Evolutionary conservation across 2,888 invertebrate species (phyloP), one percentile per base, ranked within the genome.

Genomic region (Idaea dimidiata): DNA sequence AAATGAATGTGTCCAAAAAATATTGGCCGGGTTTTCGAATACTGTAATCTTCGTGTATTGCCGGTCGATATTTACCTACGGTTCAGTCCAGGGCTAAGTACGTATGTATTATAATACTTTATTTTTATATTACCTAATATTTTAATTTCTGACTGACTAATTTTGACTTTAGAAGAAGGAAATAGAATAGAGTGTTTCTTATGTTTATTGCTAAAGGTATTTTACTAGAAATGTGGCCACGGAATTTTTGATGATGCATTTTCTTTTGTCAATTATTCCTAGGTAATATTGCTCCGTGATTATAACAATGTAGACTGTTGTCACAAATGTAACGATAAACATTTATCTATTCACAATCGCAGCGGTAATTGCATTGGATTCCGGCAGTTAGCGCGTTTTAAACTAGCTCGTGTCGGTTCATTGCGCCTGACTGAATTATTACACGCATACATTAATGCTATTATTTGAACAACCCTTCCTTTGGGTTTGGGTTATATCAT

Each of bases 331-430:
- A 43, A 43, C 43, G 43, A 43, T 43, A 43, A 43, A 43, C 10
- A 43, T 43, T 43, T 43, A 43, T 43, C 43, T 43, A 43, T 43
- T 43, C 43, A 43, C 43, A 43, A 43, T 43, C 43, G 43, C 43
- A 43, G 43, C 10, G 43, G 43, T 43, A 43, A 43, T 43, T 43
- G 43, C 43, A 43, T 14, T 43, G 43, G 43, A 43, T 43, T 43
- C 43, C 43, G 43, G 43, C 65, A 74, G 66, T 81, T 80, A 82
- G 76, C 72, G 76, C 73, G 77, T 78, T 80, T 67, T 74, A 56
- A 77, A 79, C 74, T 77, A 79, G 78, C 79, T 70, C 77, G 74
- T 73, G 72, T 63, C 63, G 71, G 78, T 78, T 78, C 79, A 78
- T 77, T 81, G 76, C 75, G 63, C 73, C 43, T 10, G 43, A 43